Evolutionary conservation across 2,888 invertebrate genomes (phyloP).

Genomic region (Pollenia labialis): DNA sequence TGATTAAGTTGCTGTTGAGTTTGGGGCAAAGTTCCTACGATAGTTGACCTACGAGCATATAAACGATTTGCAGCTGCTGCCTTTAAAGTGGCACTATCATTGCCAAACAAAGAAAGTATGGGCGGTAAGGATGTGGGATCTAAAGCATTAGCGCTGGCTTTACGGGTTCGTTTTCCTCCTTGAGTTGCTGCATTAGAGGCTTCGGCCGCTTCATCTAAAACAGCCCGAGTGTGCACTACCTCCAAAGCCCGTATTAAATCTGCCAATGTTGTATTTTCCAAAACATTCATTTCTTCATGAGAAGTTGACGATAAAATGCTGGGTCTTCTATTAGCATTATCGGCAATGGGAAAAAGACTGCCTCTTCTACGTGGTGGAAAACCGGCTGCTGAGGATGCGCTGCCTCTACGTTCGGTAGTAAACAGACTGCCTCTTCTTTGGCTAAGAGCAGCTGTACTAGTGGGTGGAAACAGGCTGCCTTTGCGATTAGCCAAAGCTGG

Average conservation of each 20-base stretch:
- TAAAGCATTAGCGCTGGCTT: constrained; percentile 85
- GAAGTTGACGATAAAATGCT: constrained; percentile 82
- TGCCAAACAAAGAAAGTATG: constrained; percentile 84
- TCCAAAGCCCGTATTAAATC: constrained; percentile 92
- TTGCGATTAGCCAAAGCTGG: constrained; percentile 79
- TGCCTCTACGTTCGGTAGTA: constrained; percentile 72
- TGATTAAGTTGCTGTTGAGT: constrained; percentile 54
- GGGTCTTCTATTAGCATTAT: constrained; percentile 78
- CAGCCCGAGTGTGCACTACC: constrained; percentile 86
- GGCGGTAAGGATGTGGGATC: constrained; percentile 85
- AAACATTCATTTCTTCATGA: constrained; percentile 84
- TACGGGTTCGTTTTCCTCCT: constrained; percentile 83
- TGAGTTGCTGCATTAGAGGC: constrained; percentile 67
- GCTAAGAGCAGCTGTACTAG: constrained; percentile 74
- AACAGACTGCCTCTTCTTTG: constrained; percentile 81
- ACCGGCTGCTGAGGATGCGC: constrained; percentile 75
- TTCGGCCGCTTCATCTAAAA: constrained; percentile 80
- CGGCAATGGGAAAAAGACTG: constrained; percentile 78
- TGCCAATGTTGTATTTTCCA: constrained; percentile 93
- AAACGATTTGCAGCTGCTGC: constrained; percentile 80
- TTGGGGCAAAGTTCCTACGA: constrained; percentile 79
- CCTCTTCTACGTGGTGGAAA: constrained; percentile 77
- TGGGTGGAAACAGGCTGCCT: constrained; percentile 80
- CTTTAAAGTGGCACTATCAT: constrained; percentile 77
- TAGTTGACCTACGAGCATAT: constrained; percentile 81